Evolutionary conservation across 2,888 invertebrate genomes (phyloP).

Genomic region (Strigamia crassipes): DNA sequence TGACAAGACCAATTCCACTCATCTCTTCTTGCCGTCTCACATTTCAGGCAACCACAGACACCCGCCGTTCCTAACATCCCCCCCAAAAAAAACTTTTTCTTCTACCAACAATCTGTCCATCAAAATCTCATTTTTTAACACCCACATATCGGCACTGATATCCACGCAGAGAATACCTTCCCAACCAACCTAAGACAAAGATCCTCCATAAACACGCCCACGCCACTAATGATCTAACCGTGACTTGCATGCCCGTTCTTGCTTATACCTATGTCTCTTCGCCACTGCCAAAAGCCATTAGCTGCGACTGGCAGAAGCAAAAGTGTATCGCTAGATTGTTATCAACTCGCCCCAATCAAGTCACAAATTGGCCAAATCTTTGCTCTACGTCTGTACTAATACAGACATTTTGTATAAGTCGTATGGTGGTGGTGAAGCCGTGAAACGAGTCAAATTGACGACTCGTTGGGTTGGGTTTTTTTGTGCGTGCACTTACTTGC

Average conservation of each 20-base stretch:
- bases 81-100: constrained; percentile 14
- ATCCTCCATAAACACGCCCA: constrained; percentile 31
- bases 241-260: constrained; percentile 8
- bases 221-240: constrained; percentile 28
- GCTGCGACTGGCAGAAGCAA: background rate
- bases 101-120: background rate
- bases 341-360: constrained; percentile 17
- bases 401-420: background rate
- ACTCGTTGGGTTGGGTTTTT: no score
- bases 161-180: background rate
- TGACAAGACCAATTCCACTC: constrained; percentile 37
- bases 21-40: background rate
- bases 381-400: background rate
- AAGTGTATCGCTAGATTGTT: constrained; percentile 31
- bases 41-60: background rate
- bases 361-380: constrained; percentile 8
- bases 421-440: no score
- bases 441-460: no score
- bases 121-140: background rate
- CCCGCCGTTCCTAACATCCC: no score
- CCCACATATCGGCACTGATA: background rate
- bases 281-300: constrained; percentile 15
- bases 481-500: no score
- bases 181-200: constrained; percentile 1
- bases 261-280: background rate